Evolutionary conservation across 2,888 invertebrate genomes (phyloP), one percentile per base, ranked within the genome.

Genomic region (Theretra japonica): DNA sequence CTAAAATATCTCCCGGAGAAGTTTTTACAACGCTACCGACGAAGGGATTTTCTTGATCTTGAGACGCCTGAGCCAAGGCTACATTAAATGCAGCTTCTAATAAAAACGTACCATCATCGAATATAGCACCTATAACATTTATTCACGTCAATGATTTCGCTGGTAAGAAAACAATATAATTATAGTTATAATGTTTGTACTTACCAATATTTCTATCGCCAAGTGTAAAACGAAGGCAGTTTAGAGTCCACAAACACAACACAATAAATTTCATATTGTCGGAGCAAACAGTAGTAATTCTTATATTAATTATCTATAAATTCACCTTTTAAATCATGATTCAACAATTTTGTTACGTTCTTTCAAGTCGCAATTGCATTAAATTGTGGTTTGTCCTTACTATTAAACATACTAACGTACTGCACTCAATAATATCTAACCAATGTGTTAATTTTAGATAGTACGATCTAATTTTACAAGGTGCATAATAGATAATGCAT

Each of bases 31-130:
- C 81, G 82, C 86, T 82, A 73, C 87, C 80, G 79, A 85, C 81
- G 74, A 94, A 91, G 75, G 91, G 87, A 73, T 90, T 88, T 73
- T 90, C 90, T 75, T 90, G 87, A 75, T 92, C 91, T 77, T 86
- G 83, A 73, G 95, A 95, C 60, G 93, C 92, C 15, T 85, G 83
- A 19, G 90, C 87, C 30, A 96, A 85, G 30, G 96, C 96, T 70
- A 95, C 93, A 71, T 89, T 89, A 79, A 96, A 95, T 15, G 96
- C 95, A 28, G 95, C 90, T 83, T 95, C 93, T 69, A 95, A 86
- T 73, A 95, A 89, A 74, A 93, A 91, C 69, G 93, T 91, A 65
- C 95, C 95, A 74, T 95, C 91, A 75, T 96, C 95, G 79, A 96
- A 95, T 75, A 96, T 92, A n/a, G 95, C 96, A 76, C 96, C 96